These are phyloP conservation scores for Apodemia mormo DNA, from an alignment of 2,888 invertebrate genomes.

Conservation along the genomic window DNA sequence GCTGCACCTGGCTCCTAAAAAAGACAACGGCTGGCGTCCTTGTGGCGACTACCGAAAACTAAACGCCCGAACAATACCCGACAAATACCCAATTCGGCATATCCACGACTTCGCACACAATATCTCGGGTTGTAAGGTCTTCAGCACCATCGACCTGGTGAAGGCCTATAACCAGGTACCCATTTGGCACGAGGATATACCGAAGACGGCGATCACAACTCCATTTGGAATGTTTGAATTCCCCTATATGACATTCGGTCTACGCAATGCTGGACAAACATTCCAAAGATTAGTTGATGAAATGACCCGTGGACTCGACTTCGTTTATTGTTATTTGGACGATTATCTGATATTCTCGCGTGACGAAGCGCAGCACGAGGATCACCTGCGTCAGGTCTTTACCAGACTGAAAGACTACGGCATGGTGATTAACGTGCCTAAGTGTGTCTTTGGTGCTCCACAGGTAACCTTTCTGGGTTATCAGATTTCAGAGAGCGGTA, in stretches of 20 bases:
- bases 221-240: constrained; percentile 32
- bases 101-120: constrained; percentile 33
- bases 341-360: constrained; percentile 45
- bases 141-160: constrained; percentile 33
- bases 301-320: constrained; percentile 32
- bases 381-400: constrained; percentile 27
- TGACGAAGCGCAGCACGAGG: constrained; percentile 26
- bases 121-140: constrained; percentile 10
- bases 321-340: constrained; percentile 45
- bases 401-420: constrained; percentile 23
- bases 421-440: constrained; percentile 17
- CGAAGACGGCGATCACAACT: constrained; percentile 38
- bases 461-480: constrained; percentile 24
- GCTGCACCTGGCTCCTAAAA: constrained; percentile 46
- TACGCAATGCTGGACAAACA: constrained; percentile 34
- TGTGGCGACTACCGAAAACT: constrained; percentile 28
- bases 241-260: constrained; percentile 46
- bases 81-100: constrained; percentile 29
- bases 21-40: constrained; percentile 27
- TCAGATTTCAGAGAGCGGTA: neutral
- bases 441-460: constrained; percentile 22
- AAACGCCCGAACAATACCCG: constrained; percentile 22
- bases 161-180: constrained; percentile 45
- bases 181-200: constrained; percentile 29
- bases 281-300: constrained; percentile 20